Base-by-base conservation (phyloP, 2,797 vertebrate genomes). In the Sebastes cheni region DNA sequence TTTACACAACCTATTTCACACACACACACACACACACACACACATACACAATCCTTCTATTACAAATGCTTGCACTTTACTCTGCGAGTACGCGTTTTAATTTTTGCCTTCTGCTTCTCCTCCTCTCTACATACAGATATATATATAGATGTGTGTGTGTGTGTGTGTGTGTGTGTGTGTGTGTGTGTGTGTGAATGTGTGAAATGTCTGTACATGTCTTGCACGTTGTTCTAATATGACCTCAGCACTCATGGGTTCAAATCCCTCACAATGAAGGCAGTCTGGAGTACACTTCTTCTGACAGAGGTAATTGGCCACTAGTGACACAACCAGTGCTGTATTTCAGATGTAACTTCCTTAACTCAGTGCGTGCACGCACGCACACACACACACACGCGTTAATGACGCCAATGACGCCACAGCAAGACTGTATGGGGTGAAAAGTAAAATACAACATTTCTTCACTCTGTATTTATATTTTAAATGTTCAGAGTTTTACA, bases 1-100 rank as follows among this genome's bases (percentile, higher is more conserved):
- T 95, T 96, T 96, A 96, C 96, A 96, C 96, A 97, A 97, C 96
- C 96, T 97, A 96, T 96, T 97, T 77, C 68, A 59, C 78, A 60
- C 91, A 92, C 95, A 96, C 91, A 94, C 62, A 67, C 67, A 94
- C 91, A 92, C 95, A 96, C 92, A 94, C 56, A 93, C 91, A 92
- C 91, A 95, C 95, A 79, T 58, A 94, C 93, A 91, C 94, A 94
- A 95, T 93, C 91, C 93, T 94, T 95, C 96, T 96, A 96, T 95
- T 95, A 94, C 88, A 91, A 59, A 39, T 89, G 95, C 93, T 94
- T 94, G 92, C 91, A 95, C 92, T 96, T 95, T 95, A 93, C 96
- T 95, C 92, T 92, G 91, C 93, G 92, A 93, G 52, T 58, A 67
- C 59, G 39, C 4, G 2, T 67, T 65, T 23, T 1, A 66, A 14